Evolutionary conservation across 2,113 vertebrate genomes (phyloP).

Genomic region (Atrichornis clamosus): DNA sequence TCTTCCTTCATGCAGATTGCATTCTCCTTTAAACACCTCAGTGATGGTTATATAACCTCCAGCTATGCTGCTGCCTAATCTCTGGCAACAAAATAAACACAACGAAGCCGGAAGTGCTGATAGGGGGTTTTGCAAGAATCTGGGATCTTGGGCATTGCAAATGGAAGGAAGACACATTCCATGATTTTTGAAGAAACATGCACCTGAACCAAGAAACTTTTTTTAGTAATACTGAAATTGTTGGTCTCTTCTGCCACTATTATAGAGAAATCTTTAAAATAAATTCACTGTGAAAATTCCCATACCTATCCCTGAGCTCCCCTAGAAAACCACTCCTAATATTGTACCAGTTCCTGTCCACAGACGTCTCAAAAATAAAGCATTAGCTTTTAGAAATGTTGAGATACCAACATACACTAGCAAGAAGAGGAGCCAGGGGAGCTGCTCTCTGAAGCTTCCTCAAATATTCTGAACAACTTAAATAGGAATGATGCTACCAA

Average conservation of each 20-base stretch:
- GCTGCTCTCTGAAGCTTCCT: background rate
- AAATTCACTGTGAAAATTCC: background rate
- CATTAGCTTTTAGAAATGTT: background rate
- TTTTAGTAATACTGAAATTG: background rate
- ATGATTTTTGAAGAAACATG: background rate
- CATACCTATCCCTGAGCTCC: background rate
- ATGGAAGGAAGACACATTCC: background rate
- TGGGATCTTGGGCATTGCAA: background rate
- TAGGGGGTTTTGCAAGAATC: background rate
- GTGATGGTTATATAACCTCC: background rate
- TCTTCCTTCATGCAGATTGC: background rate
- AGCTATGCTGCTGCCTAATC: constrained; percentile 4
- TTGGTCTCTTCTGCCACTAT: background rate
- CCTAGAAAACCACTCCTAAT: background rate
- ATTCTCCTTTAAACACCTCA: constrained; percentile 18
- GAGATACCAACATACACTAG: background rate
- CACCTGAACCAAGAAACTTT: background rate
- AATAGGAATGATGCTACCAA: background rate
- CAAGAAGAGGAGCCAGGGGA: background rate
- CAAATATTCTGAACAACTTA: background rate
- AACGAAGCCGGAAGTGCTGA: background rate
- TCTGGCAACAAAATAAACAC: background rate
- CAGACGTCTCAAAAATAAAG: background rate
- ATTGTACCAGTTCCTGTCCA: rapidly evolving
- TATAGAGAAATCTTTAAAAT: background rate